These are phyloP conservation scores for Pardosa pseudoannulata DNA, from an alignment of 2,888 invertebrate species.

Conservation along the genomic window DNA sequence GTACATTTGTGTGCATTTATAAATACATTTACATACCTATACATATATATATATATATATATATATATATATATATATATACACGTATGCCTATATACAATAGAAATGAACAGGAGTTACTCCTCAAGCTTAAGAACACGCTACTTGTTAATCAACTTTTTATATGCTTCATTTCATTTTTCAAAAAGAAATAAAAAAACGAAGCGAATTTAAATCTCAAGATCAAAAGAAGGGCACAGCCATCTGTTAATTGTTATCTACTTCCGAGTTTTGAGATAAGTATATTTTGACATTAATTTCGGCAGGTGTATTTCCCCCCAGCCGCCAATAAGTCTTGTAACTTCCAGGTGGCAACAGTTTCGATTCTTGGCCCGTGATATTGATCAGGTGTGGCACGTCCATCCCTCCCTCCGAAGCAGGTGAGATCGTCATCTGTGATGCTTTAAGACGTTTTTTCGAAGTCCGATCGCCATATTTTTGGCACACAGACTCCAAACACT, in stretches of 20 bases:
- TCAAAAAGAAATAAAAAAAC: too few species aligned
- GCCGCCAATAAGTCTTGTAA: slow-evolving; percentile 29
- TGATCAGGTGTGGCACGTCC: slow-evolving; percentile 56
- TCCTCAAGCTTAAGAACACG: too few species aligned
- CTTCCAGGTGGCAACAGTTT: slow-evolving; percentile 43
- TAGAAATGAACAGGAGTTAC: too few species aligned
- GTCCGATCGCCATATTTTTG: neutral
- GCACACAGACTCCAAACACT: neutral
- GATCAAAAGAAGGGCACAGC: neutral
- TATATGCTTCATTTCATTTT: too few species aligned
- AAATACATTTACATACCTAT: too few species aligned
- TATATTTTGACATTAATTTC: slow-evolving; percentile 15
- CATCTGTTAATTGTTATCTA: neutral
- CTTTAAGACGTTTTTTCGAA: neutral
- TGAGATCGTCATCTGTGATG: slow-evolving; percentile 41
- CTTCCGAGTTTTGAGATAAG: neutral
- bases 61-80: too few species aligned
- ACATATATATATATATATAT: too few species aligned
- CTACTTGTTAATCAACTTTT: too few species aligned
- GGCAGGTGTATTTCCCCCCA: slow-evolving; percentile 47
- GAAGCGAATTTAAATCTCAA: too few species aligned
- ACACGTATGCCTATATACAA: too few species aligned
- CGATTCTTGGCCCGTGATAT: slow-evolving; percentile 11
- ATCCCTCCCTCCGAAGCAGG: slow-evolving; percentile 46
- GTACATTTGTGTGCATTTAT: too few species aligned